These are phyloP conservation scores for Drosophila pectinifera DNA, from an alignment of 1,140 invertebrate genomes.

Conservation along the genomic window DNA sequence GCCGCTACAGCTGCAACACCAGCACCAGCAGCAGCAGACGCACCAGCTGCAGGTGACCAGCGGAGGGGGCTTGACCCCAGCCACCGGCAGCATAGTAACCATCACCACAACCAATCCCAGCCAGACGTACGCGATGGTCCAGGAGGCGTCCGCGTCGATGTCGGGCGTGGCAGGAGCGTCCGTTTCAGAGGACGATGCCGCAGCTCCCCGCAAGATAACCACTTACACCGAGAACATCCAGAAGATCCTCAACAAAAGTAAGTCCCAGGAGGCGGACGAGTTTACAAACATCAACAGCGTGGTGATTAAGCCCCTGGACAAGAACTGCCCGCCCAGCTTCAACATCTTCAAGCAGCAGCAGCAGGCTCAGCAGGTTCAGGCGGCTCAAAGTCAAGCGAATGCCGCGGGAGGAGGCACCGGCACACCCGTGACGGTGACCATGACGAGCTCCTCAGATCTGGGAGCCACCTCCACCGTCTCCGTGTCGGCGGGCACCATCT, in stretches of 20 bases:
- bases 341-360: conserved; percentile 69
- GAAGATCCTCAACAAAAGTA: conserved; percentile 69
- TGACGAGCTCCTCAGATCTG: conserved; percentile 6
- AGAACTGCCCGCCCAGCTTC: conserved; percentile 55
- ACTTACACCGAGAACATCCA: conserved; percentile 67
- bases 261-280: conserved; percentile 50
- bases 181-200: not conserved
- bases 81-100: conserved; percentile 76
- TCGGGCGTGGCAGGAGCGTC: not conserved
- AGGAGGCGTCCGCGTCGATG: conserved; percentile 22
- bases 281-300: conserved; percentile 68
- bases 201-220: conserved; percentile 10
- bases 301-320: conserved; percentile 68
- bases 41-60: conserved; percentile 84
- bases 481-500: conserved; percentile 37
- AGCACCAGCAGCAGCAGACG: conserved; percentile 59
- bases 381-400: conserved; percentile 5
- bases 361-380: conserved; percentile 5
- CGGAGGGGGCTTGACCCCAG: conserved; percentile 85
- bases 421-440: conserved; percentile 9
- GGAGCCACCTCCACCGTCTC: conserved; percentile 32
- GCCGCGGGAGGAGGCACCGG: too few relatives aligned
- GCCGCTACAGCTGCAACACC: conserved; percentile 75
- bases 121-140: conserved; percentile 69
- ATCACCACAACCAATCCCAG: conserved; percentile 85